Percentiles rank a stretch among this genome's conserved stretches.
These are phyloP conservation scores for Miichthys miiuy DNA, from an alignment of 2,797 vertebrate species.

Conservation along the genomic window DNA sequence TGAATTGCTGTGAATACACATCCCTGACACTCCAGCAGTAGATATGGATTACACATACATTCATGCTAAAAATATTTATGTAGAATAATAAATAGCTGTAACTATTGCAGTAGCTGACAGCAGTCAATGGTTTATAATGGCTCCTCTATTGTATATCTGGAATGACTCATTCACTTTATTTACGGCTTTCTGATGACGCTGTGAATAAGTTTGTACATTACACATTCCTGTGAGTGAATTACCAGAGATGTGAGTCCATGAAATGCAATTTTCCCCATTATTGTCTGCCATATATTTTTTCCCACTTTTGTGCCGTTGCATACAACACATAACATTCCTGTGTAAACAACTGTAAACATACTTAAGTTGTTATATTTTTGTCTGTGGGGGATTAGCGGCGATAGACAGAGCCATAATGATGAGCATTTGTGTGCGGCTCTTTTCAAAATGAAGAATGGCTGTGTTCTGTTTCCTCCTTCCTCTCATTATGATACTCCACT, in stretches of 20 bases:
- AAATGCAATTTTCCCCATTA: slow-evolving; percentile 50
- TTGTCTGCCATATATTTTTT: slow-evolving; percentile 29
- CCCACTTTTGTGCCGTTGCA: neutral
- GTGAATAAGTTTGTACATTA: slow-evolving; percentile 66
- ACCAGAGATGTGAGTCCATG: slow-evolving; percentile 51
- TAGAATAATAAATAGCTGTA: slow-evolving; percentile 58
- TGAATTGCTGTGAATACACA: slow-evolving; percentile 42
- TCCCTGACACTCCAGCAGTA: slow-evolving; percentile 42
- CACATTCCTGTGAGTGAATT: slow-evolving; percentile 53
- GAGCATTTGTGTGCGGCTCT: slow-evolving; percentile 51
- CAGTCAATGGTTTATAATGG: slow-evolving; percentile 68
- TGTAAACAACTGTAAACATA: slow-evolving; percentile 22
- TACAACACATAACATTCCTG: slow-evolving; percentile 6
- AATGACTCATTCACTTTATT: slow-evolving; percentile 78
- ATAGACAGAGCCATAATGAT: slow-evolving; percentile 55
- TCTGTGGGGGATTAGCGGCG: slow-evolving; percentile 52
- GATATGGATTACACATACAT: slow-evolving; percentile 62
- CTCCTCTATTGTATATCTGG: slow-evolving; percentile 68
- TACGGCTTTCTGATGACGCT: slow-evolving; percentile 71
- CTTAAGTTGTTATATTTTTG: slow-evolving; percentile 43
- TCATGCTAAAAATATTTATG: slow-evolving; percentile 66
- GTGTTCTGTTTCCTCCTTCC: slow-evolving; percentile 39
- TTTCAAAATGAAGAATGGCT: slow-evolving; percentile 67
- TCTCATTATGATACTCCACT: slow-evolving; percentile 70
- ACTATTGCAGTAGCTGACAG: slow-evolving; percentile 47